Conservation (phyloP, 1,140 invertebrate species). For the Pseudomyrmex flavicornis region DNA sequence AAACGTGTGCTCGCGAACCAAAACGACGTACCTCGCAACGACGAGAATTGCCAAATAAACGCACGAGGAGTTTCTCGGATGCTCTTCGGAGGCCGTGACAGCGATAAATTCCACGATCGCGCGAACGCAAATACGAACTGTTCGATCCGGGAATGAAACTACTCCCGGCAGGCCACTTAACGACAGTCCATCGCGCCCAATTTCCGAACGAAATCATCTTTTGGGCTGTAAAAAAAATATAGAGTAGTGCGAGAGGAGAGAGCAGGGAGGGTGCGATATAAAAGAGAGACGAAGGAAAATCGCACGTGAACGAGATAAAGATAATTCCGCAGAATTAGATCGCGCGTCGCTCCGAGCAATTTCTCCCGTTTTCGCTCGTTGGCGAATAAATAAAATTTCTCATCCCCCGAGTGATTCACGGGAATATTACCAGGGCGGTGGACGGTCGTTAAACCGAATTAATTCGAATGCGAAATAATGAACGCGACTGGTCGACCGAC, state of each 20-base stretch:
- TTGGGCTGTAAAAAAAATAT: not conserved
- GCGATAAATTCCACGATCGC: constrained; percentile 53
- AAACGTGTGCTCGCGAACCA: constrained; percentile 15
- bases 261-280: not conserved
- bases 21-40: constrained; percentile 13
- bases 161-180: constrained; percentile 54
- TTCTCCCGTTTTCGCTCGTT: not conserved
- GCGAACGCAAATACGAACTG: constrained; percentile 31
- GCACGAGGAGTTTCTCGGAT: constrained; percentile 18
- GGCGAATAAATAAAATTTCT: constrained; percentile 38
- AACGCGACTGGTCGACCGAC: constrained; percentile 3
- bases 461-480: constrained; percentile 41
- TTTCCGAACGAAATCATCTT: constrained; percentile 53
- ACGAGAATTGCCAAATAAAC: constrained; percentile 29
- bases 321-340: constrained; percentile 45
- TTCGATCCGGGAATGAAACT: constrained; percentile 43
- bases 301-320: constrained; percentile 14
- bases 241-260: not conserved
- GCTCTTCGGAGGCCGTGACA: constrained; percentile 7
- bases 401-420: not conserved
- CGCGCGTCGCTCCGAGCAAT: constrained; percentile 23
- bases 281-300: not conserved
- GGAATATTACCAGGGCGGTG: constrained; percentile 23
- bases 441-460: constrained; percentile 38
- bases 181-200: constrained; percentile 50